phyloP scores from a whole-genome alignment of 2,797 vertebrate species.

The Cephalopachus bancanus region DNA sequence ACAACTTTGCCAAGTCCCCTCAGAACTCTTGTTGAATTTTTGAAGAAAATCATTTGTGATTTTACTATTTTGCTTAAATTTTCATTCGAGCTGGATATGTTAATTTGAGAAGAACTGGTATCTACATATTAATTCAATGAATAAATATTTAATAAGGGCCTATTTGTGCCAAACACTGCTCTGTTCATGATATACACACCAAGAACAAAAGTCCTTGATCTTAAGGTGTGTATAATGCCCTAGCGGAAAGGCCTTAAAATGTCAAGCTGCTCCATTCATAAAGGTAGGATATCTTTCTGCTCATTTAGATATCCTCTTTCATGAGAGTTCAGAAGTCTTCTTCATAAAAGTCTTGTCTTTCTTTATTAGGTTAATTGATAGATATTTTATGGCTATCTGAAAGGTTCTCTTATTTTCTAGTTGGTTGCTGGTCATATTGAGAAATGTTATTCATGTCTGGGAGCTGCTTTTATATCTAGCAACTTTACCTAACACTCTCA shows the following conservation, averaged over 20 bases:
- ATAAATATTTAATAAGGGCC: not conserved
- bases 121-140: not conserved
- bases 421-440: not conserved
- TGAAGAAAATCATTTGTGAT: constrained; percentile 3
- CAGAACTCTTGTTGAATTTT: not conserved
- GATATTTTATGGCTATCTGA: too few relatives aligned
- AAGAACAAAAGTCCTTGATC: not conserved
- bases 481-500: not conserved
- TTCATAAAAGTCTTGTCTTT: not conserved
- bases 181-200: not conserved
- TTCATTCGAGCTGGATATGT: not conserved
- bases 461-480: not conserved
- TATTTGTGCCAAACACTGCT: not conserved
- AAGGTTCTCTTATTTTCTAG: not conserved
- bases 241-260: not conserved
- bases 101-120: not conserved
- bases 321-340: not conserved
- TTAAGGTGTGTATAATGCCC: not conserved
- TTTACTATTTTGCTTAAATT: not conserved
- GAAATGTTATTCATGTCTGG: not conserved
- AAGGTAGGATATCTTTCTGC: not conserved
- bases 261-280: not conserved
- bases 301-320: not conserved
- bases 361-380: not conserved
- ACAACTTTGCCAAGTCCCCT: not conserved